phyloP scores from a whole-genome alignment of 2,888 invertebrate species.

The Coleophora flavipennella region DNA sequence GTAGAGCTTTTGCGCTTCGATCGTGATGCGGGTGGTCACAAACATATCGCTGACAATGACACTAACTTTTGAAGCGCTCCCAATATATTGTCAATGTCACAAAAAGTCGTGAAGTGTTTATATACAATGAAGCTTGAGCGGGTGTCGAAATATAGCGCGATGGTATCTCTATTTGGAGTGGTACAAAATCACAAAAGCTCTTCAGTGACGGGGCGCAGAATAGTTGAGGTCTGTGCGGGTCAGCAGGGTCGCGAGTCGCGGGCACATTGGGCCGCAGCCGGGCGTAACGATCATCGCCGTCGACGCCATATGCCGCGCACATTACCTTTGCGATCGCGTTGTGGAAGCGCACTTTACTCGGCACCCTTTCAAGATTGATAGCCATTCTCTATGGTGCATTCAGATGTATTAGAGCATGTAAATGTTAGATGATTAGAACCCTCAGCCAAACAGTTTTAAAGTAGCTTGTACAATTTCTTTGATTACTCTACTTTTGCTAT shows the following conservation, averaged over 20 bases:
- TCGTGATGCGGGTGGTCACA: not conserved
- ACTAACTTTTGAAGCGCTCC: too few relatives aligned
- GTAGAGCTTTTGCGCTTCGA: too few relatives aligned
- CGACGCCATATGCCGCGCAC: conserved; percentile 63
- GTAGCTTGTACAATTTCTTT: too few relatives aligned
- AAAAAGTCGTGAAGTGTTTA: conserved; percentile 1
- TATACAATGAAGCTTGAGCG: conserved; percentile 26
- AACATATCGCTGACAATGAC: too few relatives aligned
- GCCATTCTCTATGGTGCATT: conserved; percentile 51
- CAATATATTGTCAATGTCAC: conserved; percentile 26
- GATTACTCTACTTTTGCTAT: too few relatives aligned
- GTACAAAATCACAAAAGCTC: conserved; percentile 3
- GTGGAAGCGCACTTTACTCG: conserved; percentile 14
- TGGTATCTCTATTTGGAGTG: conserved; percentile 37
- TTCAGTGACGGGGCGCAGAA: conserved; percentile 14
- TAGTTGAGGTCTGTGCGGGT: conserved; percentile 52
- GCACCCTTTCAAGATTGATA: conserved; percentile 67
- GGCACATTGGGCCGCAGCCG: conserved; percentile 39
- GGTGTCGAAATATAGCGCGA: conserved; percentile 46
- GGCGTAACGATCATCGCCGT: conserved; percentile 42
- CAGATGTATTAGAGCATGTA: conserved; percentile 66
- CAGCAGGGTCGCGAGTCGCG: conserved; percentile 30
- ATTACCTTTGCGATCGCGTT: conserved; percentile 38
- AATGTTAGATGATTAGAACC: conserved; percentile 57
- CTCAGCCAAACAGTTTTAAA: conserved; percentile 59